These are phyloP conservation scores for Dendrocincla fuliginosa DNA, from an alignment of 2,797 vertebrate species.

Conservation along the genomic window DNA sequence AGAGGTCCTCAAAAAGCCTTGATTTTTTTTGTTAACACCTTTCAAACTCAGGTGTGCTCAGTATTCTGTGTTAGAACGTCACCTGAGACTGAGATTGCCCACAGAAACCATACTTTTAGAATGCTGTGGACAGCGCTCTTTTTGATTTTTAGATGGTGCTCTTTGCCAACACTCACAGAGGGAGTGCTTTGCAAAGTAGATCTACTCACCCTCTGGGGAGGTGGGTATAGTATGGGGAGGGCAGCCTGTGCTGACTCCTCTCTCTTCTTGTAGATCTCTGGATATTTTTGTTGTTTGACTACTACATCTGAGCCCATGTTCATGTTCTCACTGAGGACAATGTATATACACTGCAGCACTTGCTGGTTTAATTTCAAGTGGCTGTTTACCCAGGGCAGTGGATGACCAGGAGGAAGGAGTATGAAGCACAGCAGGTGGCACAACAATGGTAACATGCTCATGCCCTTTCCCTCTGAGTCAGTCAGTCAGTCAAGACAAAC, in stretches of 20 bases:
- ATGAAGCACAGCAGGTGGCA: neutral
- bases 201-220: constrained; percentile 49
- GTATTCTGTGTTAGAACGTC: neutral
- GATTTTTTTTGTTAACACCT: neutral
- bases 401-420: neutral
- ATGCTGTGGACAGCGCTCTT: constrained; percentile 23
- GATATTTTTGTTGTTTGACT: neutral
- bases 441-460: neutral
- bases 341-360: neutral
- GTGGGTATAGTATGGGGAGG: neutral
- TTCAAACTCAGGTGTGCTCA: neutral
- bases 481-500: neutral
- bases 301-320: neutral
- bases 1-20: neutral
- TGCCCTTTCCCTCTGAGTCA: neutral
- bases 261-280: constrained; percentile 13
- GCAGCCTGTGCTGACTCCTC: constrained; percentile 40
- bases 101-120: neutral
- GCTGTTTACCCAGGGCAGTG: neutral
- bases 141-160: constrained; percentile 56
- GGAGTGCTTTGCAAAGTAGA: constrained; percentile 57
- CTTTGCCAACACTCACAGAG: constrained; percentile 55
- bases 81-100: neutral
- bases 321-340: neutral
- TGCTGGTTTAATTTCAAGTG: neutral